These are phyloP conservation scores for Xenus cinereus DNA, from an alignment of 2,113 vertebrate species.

Conservation along the genomic window DNA sequence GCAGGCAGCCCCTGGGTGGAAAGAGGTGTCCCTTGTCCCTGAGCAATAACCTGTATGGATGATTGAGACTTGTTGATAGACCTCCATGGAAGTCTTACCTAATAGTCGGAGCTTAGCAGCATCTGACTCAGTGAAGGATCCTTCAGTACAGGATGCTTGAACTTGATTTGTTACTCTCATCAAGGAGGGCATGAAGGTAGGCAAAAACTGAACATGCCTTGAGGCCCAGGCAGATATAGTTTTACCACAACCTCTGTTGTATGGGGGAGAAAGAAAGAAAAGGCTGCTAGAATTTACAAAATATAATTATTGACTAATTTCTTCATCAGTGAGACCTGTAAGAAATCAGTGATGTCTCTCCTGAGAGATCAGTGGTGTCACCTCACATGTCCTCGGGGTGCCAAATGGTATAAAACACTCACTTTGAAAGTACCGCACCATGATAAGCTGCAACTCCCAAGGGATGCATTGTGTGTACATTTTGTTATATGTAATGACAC, in stretches of 20 bases:
- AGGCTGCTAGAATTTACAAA: conserved; percentile 8
- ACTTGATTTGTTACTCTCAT: conserved; percentile 19
- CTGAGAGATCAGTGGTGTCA: conserved; percentile 6
- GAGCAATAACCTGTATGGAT: conserved; percentile 21
- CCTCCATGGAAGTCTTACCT: neutral
- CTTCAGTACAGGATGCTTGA: conserved; percentile 1
- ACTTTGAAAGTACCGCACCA: neutral
- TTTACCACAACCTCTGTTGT: neutral
- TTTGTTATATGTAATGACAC: conserved; percentile 30
- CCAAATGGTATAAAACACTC: conserved; percentile 11
- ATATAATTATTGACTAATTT: conserved; percentile 5
- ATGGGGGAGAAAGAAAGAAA: neutral
- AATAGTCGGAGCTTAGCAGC: neutral
- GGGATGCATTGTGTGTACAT: conserved; percentile 24
- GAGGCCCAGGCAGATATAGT: neutral
- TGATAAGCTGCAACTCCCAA: conserved; percentile 2
- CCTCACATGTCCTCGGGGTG: conserved; percentile 13
- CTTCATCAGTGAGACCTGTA: neutral
- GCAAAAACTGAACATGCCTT: neutral
- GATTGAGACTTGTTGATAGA: conserved; percentile 57
- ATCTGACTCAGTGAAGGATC: neutral
- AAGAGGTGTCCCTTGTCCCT: conserved; percentile 16
- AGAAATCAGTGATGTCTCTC: conserved; percentile 10
- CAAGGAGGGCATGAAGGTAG: conserved; percentile 15
- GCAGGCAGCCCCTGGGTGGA: neutral